Evolutionary conservation across 2,888 invertebrate species (phyloP).

Genomic region (Formica aserva): DNA sequence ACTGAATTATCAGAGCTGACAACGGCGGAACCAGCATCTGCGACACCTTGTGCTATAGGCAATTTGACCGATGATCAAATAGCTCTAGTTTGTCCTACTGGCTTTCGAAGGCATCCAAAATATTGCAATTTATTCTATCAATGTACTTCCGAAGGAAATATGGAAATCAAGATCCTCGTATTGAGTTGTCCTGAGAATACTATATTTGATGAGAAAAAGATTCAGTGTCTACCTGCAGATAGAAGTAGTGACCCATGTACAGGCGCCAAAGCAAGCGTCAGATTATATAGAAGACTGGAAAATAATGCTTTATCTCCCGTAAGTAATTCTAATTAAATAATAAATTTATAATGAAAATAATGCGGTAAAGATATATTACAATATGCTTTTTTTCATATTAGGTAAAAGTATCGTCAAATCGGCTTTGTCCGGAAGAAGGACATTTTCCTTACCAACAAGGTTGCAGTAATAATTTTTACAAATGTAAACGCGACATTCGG

Average conservation of each 20-base stretch:
- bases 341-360: neutral
- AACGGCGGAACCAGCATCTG: slow-evolving; percentile 42
- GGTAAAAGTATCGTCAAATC: slow-evolving; percentile 88
- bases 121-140: slow-evolving; percentile 95
- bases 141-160: slow-evolving; percentile 90
- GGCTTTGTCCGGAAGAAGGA: slow-evolving; percentile 90
- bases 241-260: slow-evolving; percentile 88
- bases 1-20: slow-evolving; percentile 62
- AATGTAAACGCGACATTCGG: slow-evolving; percentile 88
- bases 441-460: slow-evolving; percentile 90
- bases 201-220: slow-evolving; percentile 91
- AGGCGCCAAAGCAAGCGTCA: slow-evolving; percentile 87
- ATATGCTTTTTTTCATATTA: slow-evolving; percentile 83
- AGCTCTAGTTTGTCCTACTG: slow-evolving; percentile 92
- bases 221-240: slow-evolving; percentile 90
- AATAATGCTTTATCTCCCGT: slow-evolving; percentile 88
- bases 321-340: slow-evolving; percentile 81
- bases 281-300: slow-evolving; percentile 87
- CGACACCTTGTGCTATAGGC: slow-evolving; percentile 79
- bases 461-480: slow-evolving; percentile 91
- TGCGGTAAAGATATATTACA: neutral
- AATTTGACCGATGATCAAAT: slow-evolving; percentile 90
- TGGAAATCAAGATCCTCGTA: slow-evolving; percentile 91
- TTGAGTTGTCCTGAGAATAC: slow-evolving; percentile 93
- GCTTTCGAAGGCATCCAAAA: slow-evolving; percentile 93